Percentiles rank a stretch among this genome's conserved stretches.
These are phyloP conservation scores for Vidua macroura DNA, from an alignment of 2,113 vertebrate species.

Conservation along the genomic window DNA sequence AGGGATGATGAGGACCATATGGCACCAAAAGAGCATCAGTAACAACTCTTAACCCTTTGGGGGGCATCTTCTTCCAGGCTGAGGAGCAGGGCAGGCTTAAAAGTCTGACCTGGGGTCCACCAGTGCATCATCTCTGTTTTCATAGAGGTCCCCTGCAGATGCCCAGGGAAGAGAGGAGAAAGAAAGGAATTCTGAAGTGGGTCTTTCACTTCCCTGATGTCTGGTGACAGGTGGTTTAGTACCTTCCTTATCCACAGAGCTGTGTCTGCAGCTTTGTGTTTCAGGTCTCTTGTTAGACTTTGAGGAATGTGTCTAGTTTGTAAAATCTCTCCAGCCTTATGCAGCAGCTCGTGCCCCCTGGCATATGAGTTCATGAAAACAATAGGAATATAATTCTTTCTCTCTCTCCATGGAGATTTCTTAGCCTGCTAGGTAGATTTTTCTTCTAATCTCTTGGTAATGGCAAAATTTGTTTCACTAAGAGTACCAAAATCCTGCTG, in stretches of 20 bases:
- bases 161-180: neutral
- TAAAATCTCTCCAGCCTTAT: neutral
- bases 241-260: neutral
- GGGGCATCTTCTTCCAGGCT: neutral
- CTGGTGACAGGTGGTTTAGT: neutral
- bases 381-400: neutral
- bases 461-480: neutral
- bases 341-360: neutral
- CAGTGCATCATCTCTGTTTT: neutral
- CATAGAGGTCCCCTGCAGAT: neutral
- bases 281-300: neutral
- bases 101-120: neutral
- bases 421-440: neutral
- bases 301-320: neutral
- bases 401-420: neutral
- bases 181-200: neutral
- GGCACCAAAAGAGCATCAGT: neutral
- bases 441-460: neutral
- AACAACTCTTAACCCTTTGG: slow-evolving; percentile 18
- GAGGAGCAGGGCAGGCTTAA: neutral
- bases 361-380: neutral
- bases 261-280: neutral
- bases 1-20: neutral
- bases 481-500: neutral
- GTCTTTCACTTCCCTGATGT: neutral